A percentile compares a stretch with the other conserved stretches of the same genome.
These are phyloP conservation scores for Dipodomys stephensi DNA, from an alignment of 2,113 vertebrate genomes.

Conservation along the genomic window DNA sequence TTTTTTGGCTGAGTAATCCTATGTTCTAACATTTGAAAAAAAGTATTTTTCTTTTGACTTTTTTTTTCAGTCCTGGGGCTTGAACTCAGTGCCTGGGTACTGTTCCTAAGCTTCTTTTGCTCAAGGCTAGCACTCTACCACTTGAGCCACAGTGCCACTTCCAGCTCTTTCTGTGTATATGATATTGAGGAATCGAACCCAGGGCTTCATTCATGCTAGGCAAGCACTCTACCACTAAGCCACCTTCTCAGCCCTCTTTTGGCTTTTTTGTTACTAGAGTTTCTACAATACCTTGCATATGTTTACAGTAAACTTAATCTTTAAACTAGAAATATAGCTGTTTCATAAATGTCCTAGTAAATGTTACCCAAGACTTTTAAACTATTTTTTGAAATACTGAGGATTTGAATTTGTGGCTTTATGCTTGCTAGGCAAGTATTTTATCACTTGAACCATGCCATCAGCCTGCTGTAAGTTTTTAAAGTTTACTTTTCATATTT, in stretches of 20 bases:
- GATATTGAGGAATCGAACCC: too few relatives aligned
- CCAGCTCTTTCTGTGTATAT: too few relatives aligned
- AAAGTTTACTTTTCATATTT: conserved; percentile 61
- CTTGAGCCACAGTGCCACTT: too few relatives aligned
- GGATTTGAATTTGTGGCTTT: not conserved
- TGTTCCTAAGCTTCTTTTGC: too few relatives aligned
- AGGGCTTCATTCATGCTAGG: too few relatives aligned
- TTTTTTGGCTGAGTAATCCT: conserved; percentile 50
- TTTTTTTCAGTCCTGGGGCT: not conserved
- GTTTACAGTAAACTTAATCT: conserved; percentile 44
- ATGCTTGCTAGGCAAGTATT: too few relatives aligned
- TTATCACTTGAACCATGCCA: too few relatives aligned
- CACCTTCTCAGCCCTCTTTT: too few relatives aligned
- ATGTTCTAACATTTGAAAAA: conserved; percentile 56
- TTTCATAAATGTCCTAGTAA: conserved; percentile 36
- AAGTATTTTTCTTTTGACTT: conserved; percentile 43
- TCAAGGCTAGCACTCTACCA: too few relatives aligned
- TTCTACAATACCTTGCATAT: conserved; percentile 50
- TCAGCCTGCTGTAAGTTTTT: not conserved
- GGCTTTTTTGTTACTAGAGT: not conserved
- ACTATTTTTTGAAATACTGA: not conserved
- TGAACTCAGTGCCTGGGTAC: too few relatives aligned
- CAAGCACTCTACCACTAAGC: too few relatives aligned
- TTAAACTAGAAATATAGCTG: conserved; percentile 48
- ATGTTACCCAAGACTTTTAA: not conserved